Percentiles rank a stretch among this genome's conserved stretches.
Evolutionary conservation across 2,888 invertebrate genomes (phyloP).

Genomic region (Apamea crenata): DNA sequence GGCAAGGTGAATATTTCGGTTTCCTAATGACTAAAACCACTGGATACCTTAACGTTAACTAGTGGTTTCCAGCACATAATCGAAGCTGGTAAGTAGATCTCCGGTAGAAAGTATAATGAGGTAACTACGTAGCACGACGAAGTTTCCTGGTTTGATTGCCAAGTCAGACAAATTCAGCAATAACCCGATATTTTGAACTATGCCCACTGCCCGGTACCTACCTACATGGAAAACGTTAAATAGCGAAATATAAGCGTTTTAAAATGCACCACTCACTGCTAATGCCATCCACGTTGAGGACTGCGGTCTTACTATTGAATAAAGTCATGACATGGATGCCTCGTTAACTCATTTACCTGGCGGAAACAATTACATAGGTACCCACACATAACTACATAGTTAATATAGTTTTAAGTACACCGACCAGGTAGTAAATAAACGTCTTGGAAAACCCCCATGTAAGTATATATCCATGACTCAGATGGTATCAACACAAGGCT

Average conservation of each 20-base stretch:
- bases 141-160: not conserved
- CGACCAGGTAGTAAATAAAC: conserved; percentile 27
- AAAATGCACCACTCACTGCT: not conserved
- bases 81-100: not conserved
- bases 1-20: not conserved
- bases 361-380: conserved; percentile 44
- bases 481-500: conserved; percentile 50
- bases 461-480: conserved; percentile 40
- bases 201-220: not conserved
- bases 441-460: conserved; percentile 63
- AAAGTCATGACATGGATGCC: not conserved
- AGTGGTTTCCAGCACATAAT: not conserved
- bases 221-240: not conserved
- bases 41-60: not conserved
- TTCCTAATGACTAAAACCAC: not conserved
- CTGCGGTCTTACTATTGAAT: not conserved
- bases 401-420: conserved; percentile 4
- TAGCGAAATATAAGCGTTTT: not conserved
- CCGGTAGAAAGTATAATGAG: not conserved
- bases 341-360: not conserved
- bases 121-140: not conserved
- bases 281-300: not conserved
- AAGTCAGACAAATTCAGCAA: not conserved
- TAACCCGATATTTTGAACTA: not conserved
- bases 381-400: conserved; percentile 11